These are phyloP conservation scores for Hirundo rustica DNA, from an alignment of 2,797 vertebrate species.

Conservation along the genomic window DNA sequence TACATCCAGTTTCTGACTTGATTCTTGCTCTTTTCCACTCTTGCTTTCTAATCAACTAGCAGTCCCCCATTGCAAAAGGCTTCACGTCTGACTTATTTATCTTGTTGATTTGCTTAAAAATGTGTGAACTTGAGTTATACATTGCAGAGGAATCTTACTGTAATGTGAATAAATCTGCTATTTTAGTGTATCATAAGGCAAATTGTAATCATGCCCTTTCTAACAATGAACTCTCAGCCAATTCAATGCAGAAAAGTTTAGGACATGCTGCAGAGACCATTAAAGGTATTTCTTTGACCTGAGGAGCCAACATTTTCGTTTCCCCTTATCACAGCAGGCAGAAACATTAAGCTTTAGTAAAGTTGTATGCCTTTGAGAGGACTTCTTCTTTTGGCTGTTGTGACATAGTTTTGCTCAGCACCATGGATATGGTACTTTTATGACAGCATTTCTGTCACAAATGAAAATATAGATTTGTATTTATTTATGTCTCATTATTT, in stretches of 20 bases:
- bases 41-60: neutral
- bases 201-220: neutral
- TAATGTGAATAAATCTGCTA: neutral
- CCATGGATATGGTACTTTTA: neutral
- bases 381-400: neutral
- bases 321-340: rapidly evolving
- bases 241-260: neutral
- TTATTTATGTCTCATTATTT: neutral
- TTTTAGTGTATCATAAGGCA: neutral
- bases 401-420: neutral
- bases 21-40: neutral
- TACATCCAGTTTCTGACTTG: neutral
- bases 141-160: neutral
- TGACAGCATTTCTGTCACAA: neutral
- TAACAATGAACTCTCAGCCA: neutral
- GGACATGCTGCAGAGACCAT: neutral
- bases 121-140: neutral
- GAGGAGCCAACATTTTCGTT: neutral
- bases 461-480: neutral
- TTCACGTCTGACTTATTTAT: neutral
- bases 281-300: neutral
- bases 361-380: neutral
- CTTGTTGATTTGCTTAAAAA: neutral
- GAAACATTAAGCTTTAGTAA: neutral
- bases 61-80: neutral